Percentiles rank a stretch among this genome's conserved stretches.
Evolutionary conservation across 2,797 vertebrate genomes (phyloP).

Genomic region (Odontamblyopus rebecca): DNA sequence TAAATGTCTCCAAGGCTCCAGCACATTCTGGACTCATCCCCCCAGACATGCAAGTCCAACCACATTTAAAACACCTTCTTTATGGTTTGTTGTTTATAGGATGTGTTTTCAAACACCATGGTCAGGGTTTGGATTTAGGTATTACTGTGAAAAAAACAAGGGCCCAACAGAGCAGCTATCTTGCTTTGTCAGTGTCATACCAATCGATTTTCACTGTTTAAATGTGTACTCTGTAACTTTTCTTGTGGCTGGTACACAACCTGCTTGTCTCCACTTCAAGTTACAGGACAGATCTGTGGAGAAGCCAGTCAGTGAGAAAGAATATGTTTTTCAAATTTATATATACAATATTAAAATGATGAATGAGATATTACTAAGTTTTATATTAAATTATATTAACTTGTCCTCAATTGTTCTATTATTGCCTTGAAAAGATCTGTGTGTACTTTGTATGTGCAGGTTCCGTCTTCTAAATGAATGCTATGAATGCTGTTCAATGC

Average conservation of each 20-base stretch:
- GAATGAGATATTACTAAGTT: too few relatives aligned
- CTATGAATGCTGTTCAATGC: constrained; percentile 32
- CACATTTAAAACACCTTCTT: constrained; percentile 34
- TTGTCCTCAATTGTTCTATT: too few relatives aligned
- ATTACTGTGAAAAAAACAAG: too few relatives aligned
- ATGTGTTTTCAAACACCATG: constrained; percentile 1
- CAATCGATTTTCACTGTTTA: constrained; percentile 22
- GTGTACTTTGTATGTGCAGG: constrained; percentile 23
- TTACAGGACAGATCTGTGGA: not conserved
- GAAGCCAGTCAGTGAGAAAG: too few relatives aligned
- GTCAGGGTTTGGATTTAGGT: constrained; percentile 9
- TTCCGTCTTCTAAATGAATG: constrained; percentile 22
- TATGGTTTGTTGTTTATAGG: constrained; percentile 27
- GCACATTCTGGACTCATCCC: constrained; percentile 22
- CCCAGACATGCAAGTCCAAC: constrained; percentile 30
- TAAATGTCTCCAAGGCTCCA: constrained; percentile 33
- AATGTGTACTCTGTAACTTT: not conserved
- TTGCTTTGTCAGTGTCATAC: constrained; percentile 61
- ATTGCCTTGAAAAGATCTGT: constrained; percentile 16
- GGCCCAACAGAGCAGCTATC: constrained; percentile 2
- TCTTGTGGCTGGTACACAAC: not conserved
- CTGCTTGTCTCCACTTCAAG: too few relatives aligned
- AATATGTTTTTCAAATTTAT: too few relatives aligned
- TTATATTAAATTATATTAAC: too few relatives aligned
- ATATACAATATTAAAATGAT: too few relatives aligned